Conservation (phyloP, 2,888 invertebrate genomes). For the Tetragnatha montana region DNA sequence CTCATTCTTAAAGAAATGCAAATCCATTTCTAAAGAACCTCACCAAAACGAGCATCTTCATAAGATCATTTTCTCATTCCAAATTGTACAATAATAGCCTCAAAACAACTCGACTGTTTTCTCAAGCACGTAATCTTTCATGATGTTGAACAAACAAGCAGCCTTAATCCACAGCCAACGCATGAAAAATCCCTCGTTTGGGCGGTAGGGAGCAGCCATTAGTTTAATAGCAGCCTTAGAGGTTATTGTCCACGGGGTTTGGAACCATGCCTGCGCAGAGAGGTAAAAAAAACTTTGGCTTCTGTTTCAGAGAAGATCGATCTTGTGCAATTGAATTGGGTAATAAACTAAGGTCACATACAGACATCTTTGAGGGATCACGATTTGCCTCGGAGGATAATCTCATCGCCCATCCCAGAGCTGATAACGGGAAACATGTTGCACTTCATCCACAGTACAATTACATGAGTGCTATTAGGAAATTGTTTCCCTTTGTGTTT, state of each 20-base stretch:
- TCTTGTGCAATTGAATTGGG: slow-evolving; percentile 1
- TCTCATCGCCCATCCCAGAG: not conserved
- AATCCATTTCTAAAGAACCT: too few relatives aligned
- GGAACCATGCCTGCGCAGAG: not conserved
- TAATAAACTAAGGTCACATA: not conserved
- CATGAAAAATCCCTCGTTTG: not conserved
- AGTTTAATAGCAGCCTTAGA: not conserved
- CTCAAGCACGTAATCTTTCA: too few relatives aligned
- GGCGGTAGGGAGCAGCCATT: not conserved
- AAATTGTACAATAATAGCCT: too few relatives aligned
- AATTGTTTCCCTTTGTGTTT: not conserved
- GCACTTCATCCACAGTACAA: not conserved
- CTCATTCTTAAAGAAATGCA: too few relatives aligned
- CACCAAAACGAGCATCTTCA: too few relatives aligned
- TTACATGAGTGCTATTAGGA: not conserved
- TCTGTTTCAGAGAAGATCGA: not conserved
- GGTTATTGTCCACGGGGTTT: not conserved
- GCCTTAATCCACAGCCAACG: not conserved
- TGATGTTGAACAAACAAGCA: not conserved
- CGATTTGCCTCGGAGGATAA: not conserved
- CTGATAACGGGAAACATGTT: not conserved
- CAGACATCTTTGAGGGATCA: not conserved
- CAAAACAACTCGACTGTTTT: too few relatives aligned
- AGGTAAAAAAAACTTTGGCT: not conserved
- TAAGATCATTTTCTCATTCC: too few relatives aligned